Percentiles rank a stretch among this genome's conserved stretches.
Conservation (phyloP, 2,888 invertebrate genomes). For the Aleiodes leptofemur region DNA sequence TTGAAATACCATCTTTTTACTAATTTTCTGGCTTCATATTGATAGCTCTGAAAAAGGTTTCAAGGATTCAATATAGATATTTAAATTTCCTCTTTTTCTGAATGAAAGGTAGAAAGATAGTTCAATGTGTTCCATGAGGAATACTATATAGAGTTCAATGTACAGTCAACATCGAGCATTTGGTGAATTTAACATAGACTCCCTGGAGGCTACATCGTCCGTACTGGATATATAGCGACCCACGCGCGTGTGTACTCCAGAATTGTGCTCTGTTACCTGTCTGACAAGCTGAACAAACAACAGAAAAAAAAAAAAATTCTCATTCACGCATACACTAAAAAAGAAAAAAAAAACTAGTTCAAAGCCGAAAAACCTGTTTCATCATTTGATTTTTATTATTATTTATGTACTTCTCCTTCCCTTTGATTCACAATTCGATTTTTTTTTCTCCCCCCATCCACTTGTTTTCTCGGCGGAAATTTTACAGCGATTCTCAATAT, state of each 20-base stretch:
- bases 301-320: conserved; percentile 6
- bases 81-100: conserved; percentile 7
- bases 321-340: conserved; percentile 5
- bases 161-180: conserved; percentile 28
- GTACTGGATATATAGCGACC: conserved; percentile 7
- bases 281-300: conserved; percentile 26
- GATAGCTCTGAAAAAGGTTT: neutral
- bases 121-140: conserved; percentile 26
- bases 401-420: neutral
- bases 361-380: conserved; percentile 19
- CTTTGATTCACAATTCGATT: neutral
- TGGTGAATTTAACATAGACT: conserved; percentile 33
- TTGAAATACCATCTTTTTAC: no score
- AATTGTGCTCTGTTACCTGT: conserved; percentile 13
- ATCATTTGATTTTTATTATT: neutral
- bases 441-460: neutral
- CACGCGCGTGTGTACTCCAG: conserved; percentile 24
- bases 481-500: neutral
- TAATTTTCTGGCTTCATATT: no score
- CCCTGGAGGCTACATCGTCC: conserved; percentile 28
- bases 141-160: conserved; percentile 27
- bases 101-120: conserved; percentile 20
- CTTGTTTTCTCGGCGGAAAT: neutral
- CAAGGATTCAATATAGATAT: conserved; percentile 9
- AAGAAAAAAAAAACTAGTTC: neutral